Evolutionary conservation across 2,113 vertebrate genomes (phyloP).

Genomic region (Rhipidura dahli): DNA sequence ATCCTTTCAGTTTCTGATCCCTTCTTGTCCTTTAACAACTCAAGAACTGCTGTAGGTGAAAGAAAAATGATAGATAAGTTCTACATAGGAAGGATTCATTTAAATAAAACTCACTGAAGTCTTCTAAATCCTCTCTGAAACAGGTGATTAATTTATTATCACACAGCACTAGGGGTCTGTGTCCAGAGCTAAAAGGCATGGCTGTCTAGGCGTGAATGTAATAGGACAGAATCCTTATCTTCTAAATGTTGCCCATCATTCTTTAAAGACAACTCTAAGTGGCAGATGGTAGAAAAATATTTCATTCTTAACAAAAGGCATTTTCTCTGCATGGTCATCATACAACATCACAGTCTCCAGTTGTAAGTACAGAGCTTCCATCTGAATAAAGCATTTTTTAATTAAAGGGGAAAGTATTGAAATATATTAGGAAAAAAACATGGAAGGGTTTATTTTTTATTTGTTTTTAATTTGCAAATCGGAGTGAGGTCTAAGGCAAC

Average conservation of each 20-base stretch:
- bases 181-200: background rate
- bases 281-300: background rate
- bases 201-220: background rate
- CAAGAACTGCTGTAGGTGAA: background rate
- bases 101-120: background rate
- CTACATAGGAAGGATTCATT: background rate
- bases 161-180: background rate
- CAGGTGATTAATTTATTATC: background rate
- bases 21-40: background rate
- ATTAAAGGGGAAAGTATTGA: background rate
- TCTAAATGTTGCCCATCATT: background rate
- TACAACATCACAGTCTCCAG: background rate
- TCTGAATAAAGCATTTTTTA: background rate
- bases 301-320: background rate
- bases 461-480: background rate
- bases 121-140: background rate
- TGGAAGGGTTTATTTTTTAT: background rate
- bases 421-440: background rate
- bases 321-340: background rate
- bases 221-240: background rate
- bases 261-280: background rate
- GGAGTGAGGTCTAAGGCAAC: background rate
- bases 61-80: background rate
- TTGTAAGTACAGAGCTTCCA: background rate
- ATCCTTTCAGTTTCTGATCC: background rate